Conservation (phyloP, 2,113 vertebrate genomes). For the Brevimyrus niger region DNA sequence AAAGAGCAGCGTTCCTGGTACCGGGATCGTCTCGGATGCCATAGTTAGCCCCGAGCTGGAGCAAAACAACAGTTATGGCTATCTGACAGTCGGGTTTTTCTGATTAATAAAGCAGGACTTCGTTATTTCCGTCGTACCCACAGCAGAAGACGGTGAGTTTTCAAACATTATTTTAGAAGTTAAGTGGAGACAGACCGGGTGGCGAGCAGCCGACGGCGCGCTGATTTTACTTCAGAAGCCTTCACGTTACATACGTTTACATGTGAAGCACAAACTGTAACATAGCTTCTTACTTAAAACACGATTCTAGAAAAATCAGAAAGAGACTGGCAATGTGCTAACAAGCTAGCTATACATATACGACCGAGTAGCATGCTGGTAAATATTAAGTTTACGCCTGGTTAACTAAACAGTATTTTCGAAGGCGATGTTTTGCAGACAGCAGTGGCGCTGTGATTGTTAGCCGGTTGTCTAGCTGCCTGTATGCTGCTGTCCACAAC, state of each 20-base stretch:
- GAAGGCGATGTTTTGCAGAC: background rate
- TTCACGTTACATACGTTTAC: no score
- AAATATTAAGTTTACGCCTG: background rate
- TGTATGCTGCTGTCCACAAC: background rate
- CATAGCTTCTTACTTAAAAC: background rate
- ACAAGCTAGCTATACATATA: no score
- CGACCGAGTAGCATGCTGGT: background rate
- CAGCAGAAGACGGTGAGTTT: background rate
- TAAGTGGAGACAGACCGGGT: background rate
- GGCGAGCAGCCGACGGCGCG: background rate
- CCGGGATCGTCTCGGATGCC: background rate
- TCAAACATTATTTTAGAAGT: background rate
- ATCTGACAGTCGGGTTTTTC: background rate
- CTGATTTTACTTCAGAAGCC: no score
- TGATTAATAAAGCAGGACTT: background rate
- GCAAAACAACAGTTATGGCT: background rate
- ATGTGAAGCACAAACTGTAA: background rate
- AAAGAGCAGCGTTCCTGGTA: background rate
- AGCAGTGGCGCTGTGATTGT: background rate
- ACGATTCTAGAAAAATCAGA: background rate
- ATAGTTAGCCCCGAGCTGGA: background rate
- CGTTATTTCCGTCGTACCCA: background rate
- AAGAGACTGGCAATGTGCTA: background rate
- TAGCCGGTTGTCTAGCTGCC: background rate
- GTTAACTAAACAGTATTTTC: background rate